A percentile compares a stretch with the other conserved stretches of the same genome.
Evolutionary conservation across 2,888 invertebrate species (phyloP).

Genomic region (Xiphydria camelus): DNA sequence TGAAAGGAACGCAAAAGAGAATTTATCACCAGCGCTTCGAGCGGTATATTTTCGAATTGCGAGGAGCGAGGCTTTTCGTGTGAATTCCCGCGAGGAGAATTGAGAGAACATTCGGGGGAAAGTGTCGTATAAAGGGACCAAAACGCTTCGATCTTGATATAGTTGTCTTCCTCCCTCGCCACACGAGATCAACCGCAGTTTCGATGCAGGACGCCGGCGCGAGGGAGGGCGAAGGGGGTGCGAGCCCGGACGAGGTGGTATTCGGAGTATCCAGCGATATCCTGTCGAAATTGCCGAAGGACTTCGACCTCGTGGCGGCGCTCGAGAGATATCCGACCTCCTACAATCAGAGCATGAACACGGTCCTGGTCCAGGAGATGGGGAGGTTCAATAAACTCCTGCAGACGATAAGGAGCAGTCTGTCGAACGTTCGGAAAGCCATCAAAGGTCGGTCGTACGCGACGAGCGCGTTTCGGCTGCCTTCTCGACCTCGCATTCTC

Average conservation of each 20-base stretch:
- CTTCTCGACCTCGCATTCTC: too few relatives aligned
- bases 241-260: conserved; percentile 79
- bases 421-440: conserved; percentile 83
- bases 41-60: too few relatives aligned
- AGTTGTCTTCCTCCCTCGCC: too few relatives aligned
- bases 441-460: conserved; percentile 78
- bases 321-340: conserved; percentile 73
- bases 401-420: conserved; percentile 71
- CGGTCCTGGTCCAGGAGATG: conserved; percentile 87
- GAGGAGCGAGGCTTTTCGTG: too few relatives aligned
- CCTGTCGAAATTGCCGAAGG: conserved; percentile 72
- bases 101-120: too few relatives aligned
- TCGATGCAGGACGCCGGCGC: conserved; percentile 69
- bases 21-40: too few relatives aligned
- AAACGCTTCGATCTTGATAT: too few relatives aligned
- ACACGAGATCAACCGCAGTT: too few relatives aligned
- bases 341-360: conserved; percentile 90
- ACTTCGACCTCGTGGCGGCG: conserved; percentile 70
- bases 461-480: too few relatives aligned
- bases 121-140: too few relatives aligned
- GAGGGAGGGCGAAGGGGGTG: conserved; percentile 63
- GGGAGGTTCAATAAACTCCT: conserved; percentile 77
- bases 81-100: too few relatives aligned
- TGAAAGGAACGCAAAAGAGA: too few relatives aligned
- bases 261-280: conserved; percentile 81